A percentile compares a stretch with the other conserved stretches of the same genome.
These are phyloP conservation scores for Vultur gryphus DNA, from an alignment of 2,797 vertebrate genomes.

Conservation along the genomic window DNA sequence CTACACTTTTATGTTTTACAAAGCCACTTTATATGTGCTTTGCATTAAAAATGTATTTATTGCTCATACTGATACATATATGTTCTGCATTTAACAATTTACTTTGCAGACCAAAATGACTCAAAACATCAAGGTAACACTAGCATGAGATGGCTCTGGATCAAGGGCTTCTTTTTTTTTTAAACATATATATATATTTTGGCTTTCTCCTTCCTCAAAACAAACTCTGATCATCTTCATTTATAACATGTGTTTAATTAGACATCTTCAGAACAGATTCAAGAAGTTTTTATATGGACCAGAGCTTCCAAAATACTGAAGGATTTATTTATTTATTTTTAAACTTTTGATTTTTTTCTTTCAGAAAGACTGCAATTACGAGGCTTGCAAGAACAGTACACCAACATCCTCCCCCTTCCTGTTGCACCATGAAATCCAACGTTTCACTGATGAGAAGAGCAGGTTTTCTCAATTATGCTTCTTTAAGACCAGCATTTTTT, in stretches of 20 bases:
- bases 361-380: neutral
- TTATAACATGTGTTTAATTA: neutral
- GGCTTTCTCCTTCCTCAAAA: neutral
- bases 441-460: neutral
- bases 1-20: neutral
- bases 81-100: conserved; percentile 10
- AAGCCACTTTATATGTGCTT: neutral
- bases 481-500: neutral
- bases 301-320: neutral
- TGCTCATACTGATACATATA: neutral
- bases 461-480: neutral
- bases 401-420: neutral
- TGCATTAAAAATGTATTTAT: neutral
- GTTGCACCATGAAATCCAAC: neutral
- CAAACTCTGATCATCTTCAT: neutral
- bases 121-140: neutral
- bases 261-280: neutral
- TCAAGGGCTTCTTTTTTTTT: neutral
- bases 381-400: neutral
- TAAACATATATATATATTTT: neutral
- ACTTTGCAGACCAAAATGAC: neutral
- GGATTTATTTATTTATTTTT: neutral
- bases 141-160: neutral
- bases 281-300: neutral
- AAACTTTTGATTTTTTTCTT: neutral